Conservation (phyloP, 2,888 invertebrate genomes). For the Oscheius sp. region DNA sequence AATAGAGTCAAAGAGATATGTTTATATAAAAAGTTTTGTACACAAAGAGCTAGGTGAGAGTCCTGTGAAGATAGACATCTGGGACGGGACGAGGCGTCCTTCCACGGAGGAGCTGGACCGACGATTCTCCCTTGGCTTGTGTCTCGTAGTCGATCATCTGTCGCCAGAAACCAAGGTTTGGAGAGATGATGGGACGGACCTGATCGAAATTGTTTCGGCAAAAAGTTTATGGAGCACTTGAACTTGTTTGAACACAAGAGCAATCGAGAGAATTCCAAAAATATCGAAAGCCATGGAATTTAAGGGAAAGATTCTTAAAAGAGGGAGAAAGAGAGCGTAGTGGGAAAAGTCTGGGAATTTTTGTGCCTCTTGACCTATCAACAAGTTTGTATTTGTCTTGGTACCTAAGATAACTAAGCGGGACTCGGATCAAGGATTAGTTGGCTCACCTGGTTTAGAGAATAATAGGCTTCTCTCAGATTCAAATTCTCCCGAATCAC, state of each 20-base stretch:
- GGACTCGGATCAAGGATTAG: no score
- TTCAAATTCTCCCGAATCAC: conserved; percentile 41
- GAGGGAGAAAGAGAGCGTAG: no score
- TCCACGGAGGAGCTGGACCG: conserved; percentile 62
- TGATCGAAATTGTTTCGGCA: neutral
- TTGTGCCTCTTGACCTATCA: no score
- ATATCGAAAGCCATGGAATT: no score
- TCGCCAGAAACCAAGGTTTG: conserved; percentile 54
- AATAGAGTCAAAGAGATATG: neutral
- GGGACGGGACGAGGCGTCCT: conserved; percentile 61
- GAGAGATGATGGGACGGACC: conserved; percentile 53
- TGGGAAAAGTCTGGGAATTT: no score
- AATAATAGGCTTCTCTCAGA: conserved; percentile 48
- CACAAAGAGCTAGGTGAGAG: conserved; percentile 19
- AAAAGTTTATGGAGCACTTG: neutral
- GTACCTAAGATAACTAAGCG: no score
- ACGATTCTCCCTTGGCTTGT: conserved; percentile 44
- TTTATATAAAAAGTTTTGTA: neutral
- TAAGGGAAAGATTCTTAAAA: no score
- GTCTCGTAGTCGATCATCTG: conserved; percentile 54
- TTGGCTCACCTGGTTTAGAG: conserved; percentile 45
- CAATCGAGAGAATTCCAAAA: no score
- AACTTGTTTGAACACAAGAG: no score
- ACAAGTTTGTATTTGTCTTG: no score
- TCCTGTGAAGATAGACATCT: conserved; percentile 58